phyloP scores from a whole-genome alignment of 2,113 vertebrate species.

The Mesembrinibis cayennensis region DNA sequence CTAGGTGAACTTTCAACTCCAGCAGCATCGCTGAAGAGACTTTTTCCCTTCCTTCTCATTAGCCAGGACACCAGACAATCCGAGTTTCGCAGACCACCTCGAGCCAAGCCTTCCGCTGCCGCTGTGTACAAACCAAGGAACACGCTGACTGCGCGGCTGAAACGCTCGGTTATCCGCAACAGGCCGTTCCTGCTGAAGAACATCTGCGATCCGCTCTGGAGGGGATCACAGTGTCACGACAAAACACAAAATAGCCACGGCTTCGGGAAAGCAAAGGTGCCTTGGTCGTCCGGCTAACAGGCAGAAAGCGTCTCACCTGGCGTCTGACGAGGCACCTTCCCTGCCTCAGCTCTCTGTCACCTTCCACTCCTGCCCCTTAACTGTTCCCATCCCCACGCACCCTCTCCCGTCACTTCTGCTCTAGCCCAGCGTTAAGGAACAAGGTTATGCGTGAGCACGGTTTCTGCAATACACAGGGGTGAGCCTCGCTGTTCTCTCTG shows the following conservation, averaged over 20 bases:
- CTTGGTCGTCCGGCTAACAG: background rate
- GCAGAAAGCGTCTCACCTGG: background rate
- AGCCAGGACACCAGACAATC: background rate
- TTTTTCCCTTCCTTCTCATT: background rate
- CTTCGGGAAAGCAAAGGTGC: background rate
- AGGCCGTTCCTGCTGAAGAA: background rate
- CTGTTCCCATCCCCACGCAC: background rate
- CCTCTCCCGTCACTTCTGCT: background rate
- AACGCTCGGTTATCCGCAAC: accelerated
- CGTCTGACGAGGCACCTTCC: accelerated
- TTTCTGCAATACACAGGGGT: background rate
- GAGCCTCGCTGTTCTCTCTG: background rate
- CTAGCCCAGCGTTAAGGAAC: background rate
- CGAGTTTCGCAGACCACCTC: background rate
- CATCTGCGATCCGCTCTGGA: accelerated
- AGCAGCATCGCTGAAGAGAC: background rate
- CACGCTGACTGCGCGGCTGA: accelerated
- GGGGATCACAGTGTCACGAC: background rate
- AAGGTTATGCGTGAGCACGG: background rate
- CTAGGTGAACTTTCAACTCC: background rate
- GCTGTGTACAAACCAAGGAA: background rate
- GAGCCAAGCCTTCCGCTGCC: background rate
- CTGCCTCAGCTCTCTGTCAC: background rate
- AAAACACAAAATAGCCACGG: background rate
- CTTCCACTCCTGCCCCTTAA: background rate